phyloP scores from a whole-genome alignment of 1,140 invertebrate species.

The Oedothorax gibbosus region DNA sequence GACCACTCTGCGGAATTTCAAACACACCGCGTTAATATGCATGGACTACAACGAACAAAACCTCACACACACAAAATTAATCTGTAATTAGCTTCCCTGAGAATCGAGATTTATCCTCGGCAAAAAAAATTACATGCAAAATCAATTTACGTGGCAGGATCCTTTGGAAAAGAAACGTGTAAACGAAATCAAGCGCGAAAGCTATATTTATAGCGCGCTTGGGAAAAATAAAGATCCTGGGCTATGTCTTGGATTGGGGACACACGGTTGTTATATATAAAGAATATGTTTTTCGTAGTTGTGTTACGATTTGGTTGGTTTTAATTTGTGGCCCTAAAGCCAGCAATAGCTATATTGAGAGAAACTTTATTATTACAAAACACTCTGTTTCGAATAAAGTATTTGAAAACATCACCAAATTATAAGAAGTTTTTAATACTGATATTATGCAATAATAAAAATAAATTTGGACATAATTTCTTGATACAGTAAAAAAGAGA shows the following conservation, averaged over 20 bases:
- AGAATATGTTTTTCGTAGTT: too few species aligned
- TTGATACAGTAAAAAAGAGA: too few species aligned
- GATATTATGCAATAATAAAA: too few species aligned
- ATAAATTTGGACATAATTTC: too few species aligned
- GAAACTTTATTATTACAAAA: too few species aligned
- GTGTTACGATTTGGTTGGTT: too few species aligned
- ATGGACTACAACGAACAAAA: slow-evolving; percentile 16
- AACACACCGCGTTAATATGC: slow-evolving; percentile 43
- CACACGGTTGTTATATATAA: too few species aligned
- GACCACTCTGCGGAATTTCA: slow-evolving; percentile 21
- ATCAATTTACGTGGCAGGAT: slow-evolving; percentile 42
- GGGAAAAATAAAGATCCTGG: slow-evolving; percentile 54
- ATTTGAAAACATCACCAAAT: too few species aligned
- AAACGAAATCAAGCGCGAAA: slow-evolving; percentile 48
- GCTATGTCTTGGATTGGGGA: slow-evolving; percentile 25
- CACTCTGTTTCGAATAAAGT: too few species aligned
- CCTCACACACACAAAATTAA: slow-evolving; percentile 40
- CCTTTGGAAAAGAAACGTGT: slow-evolving; percentile 20
- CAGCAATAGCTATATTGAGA: too few species aligned
- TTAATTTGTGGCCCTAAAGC: too few species aligned
- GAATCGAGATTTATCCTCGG: slow-evolving; percentile 49
- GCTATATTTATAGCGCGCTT: slow-evolving; percentile 51
- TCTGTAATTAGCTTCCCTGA: slow-evolving; percentile 53
- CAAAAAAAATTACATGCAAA: slow-evolving; percentile 59
- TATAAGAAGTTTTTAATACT: too few species aligned